phyloP scores from a whole-genome alignment of 2,888 invertebrate species.

The Sesia bembeciformis region DNA sequence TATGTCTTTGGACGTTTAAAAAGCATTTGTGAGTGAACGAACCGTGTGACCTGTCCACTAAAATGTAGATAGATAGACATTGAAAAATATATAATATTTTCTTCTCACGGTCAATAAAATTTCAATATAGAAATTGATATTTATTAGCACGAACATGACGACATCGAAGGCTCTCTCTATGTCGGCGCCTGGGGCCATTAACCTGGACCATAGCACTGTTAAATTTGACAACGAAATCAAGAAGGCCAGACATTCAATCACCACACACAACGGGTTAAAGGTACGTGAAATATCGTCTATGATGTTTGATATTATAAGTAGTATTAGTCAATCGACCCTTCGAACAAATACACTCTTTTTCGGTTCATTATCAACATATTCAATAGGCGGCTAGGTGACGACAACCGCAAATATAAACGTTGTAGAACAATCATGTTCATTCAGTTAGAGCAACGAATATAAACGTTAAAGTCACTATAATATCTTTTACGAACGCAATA shows the following conservation, averaged over 20 bases:
- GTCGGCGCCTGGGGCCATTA: conserved; percentile 91
- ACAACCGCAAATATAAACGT: too few species aligned
- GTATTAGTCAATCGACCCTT: too few species aligned
- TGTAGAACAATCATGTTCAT: too few species aligned
- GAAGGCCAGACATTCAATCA: conserved; percentile 67
- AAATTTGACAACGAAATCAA: conserved; percentile 79
- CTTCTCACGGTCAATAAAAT: background rate
- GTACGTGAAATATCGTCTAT: conserved; percentile 17
- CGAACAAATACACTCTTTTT: too few species aligned
- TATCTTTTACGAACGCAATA: too few species aligned
- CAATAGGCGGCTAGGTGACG: too few species aligned
- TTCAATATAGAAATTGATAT: conserved; percentile 7
- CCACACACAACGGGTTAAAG: conserved; percentile 52
- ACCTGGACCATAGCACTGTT: conserved; percentile 81
- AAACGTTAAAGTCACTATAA: too few species aligned
- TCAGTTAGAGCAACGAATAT: too few species aligned
- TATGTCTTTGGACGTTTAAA: background rate
- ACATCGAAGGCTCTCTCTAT: conserved; percentile 83
- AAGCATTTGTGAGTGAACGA: background rate
- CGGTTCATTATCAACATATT: too few species aligned
- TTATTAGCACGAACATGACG: conserved; percentile 77
- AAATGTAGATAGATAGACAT: too few species aligned
- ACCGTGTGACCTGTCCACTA: background rate
- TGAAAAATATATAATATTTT: too few species aligned
- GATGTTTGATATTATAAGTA: background rate